Conservation (phyloP, 2,113 vertebrate species). For the Stegastes partitus region DNA sequence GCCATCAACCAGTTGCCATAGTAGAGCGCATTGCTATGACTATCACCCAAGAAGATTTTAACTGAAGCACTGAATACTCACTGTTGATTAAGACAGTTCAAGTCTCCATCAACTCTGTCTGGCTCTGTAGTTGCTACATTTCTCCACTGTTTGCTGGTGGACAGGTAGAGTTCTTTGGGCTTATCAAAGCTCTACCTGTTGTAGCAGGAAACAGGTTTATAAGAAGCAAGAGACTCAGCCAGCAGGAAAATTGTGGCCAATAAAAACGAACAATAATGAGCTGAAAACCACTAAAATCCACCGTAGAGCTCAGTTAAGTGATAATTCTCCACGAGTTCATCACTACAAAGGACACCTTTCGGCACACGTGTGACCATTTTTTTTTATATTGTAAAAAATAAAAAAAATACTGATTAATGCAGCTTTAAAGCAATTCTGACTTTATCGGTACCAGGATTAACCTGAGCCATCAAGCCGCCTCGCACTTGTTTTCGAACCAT, state of each 20-base stretch:
- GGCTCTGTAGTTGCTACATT: not conserved
- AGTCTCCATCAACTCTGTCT: not conserved
- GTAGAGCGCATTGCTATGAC: too few species aligned
- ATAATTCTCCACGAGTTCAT: not conserved
- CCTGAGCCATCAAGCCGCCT: not conserved
- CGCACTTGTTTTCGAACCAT: constrained; percentile 20
- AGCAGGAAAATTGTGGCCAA: not conserved
- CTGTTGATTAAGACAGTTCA: too few species aligned
- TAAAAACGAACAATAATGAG: not conserved
- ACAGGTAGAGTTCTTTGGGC: not conserved
- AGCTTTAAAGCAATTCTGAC: not conserved
- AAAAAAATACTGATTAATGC: not conserved
- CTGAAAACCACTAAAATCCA: not conserved
- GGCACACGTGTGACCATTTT: not conserved
- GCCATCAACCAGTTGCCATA: too few species aligned
- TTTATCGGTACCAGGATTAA: not conserved
- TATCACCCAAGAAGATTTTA: too few species aligned
- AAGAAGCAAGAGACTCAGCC: not conserved
- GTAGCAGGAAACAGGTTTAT: not conserved
- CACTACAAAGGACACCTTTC: not conserved
- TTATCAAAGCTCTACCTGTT: not conserved
- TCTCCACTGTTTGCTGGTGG: constrained; percentile 1
- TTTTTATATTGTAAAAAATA: not conserved
- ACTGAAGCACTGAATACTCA: too few species aligned
- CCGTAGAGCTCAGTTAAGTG: not conserved